Conservation (phyloP, 2,888 invertebrate genomes). For the Leucozona laternaria region DNA sequence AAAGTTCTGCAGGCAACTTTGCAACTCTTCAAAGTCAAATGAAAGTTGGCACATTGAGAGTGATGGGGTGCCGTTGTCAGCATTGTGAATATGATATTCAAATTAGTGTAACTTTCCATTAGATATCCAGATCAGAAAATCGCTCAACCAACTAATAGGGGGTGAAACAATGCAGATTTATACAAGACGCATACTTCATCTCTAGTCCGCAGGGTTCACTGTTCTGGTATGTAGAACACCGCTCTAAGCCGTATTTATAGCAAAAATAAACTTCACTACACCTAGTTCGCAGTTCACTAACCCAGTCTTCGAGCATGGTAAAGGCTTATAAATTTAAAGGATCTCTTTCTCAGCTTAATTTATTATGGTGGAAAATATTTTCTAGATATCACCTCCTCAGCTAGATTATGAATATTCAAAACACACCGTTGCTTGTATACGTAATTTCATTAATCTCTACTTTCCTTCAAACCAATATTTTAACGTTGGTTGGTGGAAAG, state of each 20-base stretch:
- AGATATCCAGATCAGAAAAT: conserved; percentile 10
- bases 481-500: conserved; percentile 4
- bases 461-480: not conserved
- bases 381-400: conserved; percentile 3
- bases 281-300: conserved; percentile 7
- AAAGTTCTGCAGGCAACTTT: conserved; percentile 35
- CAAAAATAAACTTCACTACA: not conserved
- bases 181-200: not conserved
- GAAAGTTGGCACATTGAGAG: conserved; percentile 51
- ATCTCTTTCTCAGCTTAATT: not conserved
- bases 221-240: not conserved
- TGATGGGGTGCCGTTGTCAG: conserved; percentile 43
- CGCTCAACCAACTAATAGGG: conserved; percentile 30
- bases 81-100: conserved; percentile 34
- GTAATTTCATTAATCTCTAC: conserved; percentile 40
- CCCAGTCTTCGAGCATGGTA: not conserved
- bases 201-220: not conserved
- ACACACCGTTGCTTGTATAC: conserved; percentile 29
- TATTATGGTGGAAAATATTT: conserved; percentile 2
- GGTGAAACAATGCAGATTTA: not conserved
- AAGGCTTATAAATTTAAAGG: not conserved
- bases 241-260: not conserved
- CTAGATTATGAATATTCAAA: conserved; percentile 50
- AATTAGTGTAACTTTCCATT: conserved; percentile 41
- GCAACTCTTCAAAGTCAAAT: conserved; percentile 53